Base-by-base conservation (phyloP, 1,140 invertebrate species). In the Drosophila biarmipes region DNA sequence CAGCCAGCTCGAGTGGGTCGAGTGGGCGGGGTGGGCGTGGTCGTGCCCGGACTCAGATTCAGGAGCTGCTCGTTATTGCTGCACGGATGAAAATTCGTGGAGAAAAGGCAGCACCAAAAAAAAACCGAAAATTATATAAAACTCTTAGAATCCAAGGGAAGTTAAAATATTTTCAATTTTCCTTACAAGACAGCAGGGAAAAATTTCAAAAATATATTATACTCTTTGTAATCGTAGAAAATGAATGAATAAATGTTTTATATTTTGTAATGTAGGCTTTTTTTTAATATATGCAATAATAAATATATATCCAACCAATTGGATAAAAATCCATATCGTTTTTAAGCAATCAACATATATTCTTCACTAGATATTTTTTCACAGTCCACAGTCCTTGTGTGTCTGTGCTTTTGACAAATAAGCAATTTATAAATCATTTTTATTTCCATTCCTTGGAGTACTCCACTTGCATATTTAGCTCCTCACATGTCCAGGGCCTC, bases 341-440 rank as follows among this genome's bases (percentile, higher is more conserved):
- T 7, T 31, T 31, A 31, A 2, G 6, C 8, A 31, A 31, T 8
- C 8, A 31, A 31, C 0, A 2, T 0, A 7, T 7, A 31, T 31
- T 31, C 10, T 8, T 0, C 0, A 19, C 40, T 4, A 19, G 4
- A 4, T 5, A 15, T 57, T 43, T 35, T 40, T 21, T 45, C 14
- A 11, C 57, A n/a, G 45, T n/a, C n/a, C 52, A 51, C 56, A 66
- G 68, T 53, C 15, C 31, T 58, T 29, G 29, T 42, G 34, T 51
- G 35, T 24, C 24, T 52, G 31, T 71, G 66, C 45, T 49, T 46
- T 24, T 71, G 45, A 49, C 69, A 72, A 73, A 73, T 73, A 73
- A 73, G 46, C 46, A 71, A 53, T 72, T 53, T 72, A 72, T 53
- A 72, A 72, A 72, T 61, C 42, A 62, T 73, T 53, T 68, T 53